Evolutionary conservation across 53 echinoderm and acorn worm genomes (phyloP).

Genomic region (Crossaster papposus): DNA sequence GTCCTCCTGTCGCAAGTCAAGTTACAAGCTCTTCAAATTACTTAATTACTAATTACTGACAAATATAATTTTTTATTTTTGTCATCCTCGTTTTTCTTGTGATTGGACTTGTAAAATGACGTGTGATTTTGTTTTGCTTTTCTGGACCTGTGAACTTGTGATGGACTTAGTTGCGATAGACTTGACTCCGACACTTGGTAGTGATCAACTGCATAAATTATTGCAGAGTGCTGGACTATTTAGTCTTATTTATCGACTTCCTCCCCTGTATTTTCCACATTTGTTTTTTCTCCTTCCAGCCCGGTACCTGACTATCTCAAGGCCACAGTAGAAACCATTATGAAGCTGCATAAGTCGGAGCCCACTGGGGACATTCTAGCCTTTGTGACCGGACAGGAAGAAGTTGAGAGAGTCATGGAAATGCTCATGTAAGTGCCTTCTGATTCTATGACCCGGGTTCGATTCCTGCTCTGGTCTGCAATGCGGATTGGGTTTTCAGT

Average conservation of each 20-base stretch:
- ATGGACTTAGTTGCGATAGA: no score
- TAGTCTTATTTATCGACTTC: background rate
- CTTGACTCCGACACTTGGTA: no score
- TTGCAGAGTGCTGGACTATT: background rate
- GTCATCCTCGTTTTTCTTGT: no score
- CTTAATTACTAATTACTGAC: no score
- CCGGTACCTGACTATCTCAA: slow-evolving; percentile 94
- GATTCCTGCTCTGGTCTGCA: background rate
- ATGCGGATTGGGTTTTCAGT: no score
- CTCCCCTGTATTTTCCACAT: background rate
- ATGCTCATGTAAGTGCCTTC: slow-evolving; percentile 84
- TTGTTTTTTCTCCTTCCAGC: slow-evolving; percentile 53
- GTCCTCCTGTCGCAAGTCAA: no score
- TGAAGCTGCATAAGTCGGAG: slow-evolving; percentile 89
- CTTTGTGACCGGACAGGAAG: slow-evolving; percentile 93
- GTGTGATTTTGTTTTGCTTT: no score
- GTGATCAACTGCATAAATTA: no score
- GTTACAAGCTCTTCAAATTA: no score
- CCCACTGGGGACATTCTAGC: slow-evolving; percentile 94
- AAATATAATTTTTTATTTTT: no score
- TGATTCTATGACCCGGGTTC: background rate
- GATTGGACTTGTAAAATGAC: no score
- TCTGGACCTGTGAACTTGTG: no score
- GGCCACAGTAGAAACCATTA: slow-evolving; percentile 83
- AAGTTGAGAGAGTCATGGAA: slow-evolving; percentile 81